phyloP scores from a whole-genome alignment of 2,888 invertebrate species.

The Beris chalybata region DNA sequence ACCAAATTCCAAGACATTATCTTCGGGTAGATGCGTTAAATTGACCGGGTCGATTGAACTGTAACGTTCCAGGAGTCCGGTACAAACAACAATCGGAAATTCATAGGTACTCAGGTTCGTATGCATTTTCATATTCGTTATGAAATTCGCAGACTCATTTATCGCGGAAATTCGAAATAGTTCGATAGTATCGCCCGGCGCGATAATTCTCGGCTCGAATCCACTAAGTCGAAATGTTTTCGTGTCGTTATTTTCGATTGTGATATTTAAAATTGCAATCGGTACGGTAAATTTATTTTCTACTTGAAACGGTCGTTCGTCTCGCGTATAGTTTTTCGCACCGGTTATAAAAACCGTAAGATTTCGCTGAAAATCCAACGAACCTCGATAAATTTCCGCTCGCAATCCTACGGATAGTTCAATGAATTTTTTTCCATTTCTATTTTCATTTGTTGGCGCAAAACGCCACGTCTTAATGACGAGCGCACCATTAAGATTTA shows the following conservation, averaged over 20 bases:
- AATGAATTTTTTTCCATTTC: constrained; percentile 26
- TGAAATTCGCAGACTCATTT: constrained; percentile 46
- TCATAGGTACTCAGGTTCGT: constrained; percentile 59
- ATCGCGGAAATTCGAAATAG: constrained; percentile 48
- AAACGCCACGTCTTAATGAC: constrained; percentile 42
- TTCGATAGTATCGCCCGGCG: constrained; percentile 47
- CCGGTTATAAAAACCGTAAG: constrained; percentile 49
- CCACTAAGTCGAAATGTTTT: constrained; percentile 63
- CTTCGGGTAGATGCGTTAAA: constrained; percentile 44
- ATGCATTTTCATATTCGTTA: constrained; percentile 51
- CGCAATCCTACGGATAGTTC: constrained; percentile 45
- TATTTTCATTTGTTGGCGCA: constrained; percentile 4
- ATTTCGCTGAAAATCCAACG: constrained; percentile 48
- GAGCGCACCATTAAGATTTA: constrained; percentile 47
- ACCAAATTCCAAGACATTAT: constrained; percentile 51
- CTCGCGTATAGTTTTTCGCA: constrained; percentile 45
- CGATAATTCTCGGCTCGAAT: constrained; percentile 42
- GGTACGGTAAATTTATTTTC: constrained; percentile 75
- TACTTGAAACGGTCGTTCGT: constrained; percentile 63
- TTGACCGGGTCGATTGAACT: constrained; percentile 45
- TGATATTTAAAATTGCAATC: constrained; percentile 71
- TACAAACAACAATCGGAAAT: constrained; percentile 58
- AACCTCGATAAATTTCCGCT: constrained; percentile 52
- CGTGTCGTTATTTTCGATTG: constrained; percentile 64
- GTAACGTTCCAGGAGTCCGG: constrained; percentile 54